phyloP scores from a whole-genome alignment of 1,140 invertebrate species.

The Coelopa frigida region DNA sequence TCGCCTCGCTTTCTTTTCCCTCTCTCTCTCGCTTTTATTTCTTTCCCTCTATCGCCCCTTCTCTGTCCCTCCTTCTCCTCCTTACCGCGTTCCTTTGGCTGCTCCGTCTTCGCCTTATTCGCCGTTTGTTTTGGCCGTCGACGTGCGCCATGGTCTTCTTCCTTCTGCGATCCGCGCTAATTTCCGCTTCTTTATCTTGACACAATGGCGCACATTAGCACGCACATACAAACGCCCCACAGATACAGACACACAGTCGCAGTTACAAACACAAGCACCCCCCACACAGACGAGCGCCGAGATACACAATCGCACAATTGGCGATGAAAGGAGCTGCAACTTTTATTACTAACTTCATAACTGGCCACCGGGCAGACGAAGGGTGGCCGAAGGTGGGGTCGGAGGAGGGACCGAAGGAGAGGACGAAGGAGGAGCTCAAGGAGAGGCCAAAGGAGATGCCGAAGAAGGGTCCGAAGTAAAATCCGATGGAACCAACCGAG shows the following conservation, averaged over 20 bases:
- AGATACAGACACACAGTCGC: not conserved
- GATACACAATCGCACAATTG: too few species aligned
- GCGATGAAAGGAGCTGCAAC: too few species aligned
- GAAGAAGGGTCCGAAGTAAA: too few species aligned
- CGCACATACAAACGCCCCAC: slow-evolving; percentile 1
- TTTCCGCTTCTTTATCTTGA: slow-evolving; percentile 45
- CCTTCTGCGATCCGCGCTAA: slow-evolving; percentile 29
- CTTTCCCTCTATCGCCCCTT: slow-evolving; percentile 12
- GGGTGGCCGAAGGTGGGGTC: too few species aligned
- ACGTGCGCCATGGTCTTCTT: too few species aligned
- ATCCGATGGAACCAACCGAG: too few species aligned
- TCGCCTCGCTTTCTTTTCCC: slow-evolving; percentile 1
- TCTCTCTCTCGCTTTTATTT: slow-evolving; percentile 6
- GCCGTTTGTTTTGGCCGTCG: too few species aligned
- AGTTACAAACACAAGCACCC: not conserved
- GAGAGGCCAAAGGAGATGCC: too few species aligned
- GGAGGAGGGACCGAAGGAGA: too few species aligned
- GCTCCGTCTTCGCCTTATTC: slow-evolving; percentile 4
- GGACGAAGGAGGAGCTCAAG: too few species aligned
- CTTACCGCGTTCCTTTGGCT: slow-evolving; percentile 9
- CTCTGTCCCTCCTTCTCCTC: slow-evolving; percentile 4
- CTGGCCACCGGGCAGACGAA: too few species aligned
- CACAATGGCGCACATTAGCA: slow-evolving; percentile 45
- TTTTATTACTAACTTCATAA: too few species aligned
- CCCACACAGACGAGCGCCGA: not conserved